Percentiles rank a stretch among this genome's conserved stretches.
Conservation (phyloP, 2,888 invertebrate species). For the Coleophora flavipennella region DNA sequence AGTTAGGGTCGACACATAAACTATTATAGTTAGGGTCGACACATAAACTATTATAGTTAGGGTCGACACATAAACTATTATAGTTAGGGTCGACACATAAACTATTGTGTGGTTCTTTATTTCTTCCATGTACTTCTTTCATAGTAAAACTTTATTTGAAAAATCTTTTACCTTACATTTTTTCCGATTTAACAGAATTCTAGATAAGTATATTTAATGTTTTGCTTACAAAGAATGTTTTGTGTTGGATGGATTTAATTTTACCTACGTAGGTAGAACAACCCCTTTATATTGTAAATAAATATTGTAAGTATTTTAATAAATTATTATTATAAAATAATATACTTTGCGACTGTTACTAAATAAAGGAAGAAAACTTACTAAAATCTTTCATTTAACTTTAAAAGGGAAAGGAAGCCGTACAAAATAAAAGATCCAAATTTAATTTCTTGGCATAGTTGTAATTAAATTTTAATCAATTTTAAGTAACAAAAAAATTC, state of each 20-base stretch:
- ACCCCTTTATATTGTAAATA: slow-evolving; percentile 63
- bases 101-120: too few species aligned
- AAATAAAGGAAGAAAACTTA: slow-evolving; percentile 60
- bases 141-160: too few species aligned
- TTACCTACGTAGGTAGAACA: slow-evolving; percentile 70
- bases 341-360: slow-evolving; percentile 69
- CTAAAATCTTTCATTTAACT: neutral
- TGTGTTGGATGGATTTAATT: slow-evolving; percentile 50
- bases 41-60: too few species aligned
- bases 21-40: too few species aligned
- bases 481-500: slow-evolving; percentile 69
- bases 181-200: slow-evolving; percentile 26
- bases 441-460: slow-evolving; percentile 66
- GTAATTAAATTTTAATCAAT: slow-evolving; percentile 70
- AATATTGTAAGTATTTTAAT: slow-evolving; percentile 56
- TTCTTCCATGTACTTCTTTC: too few species aligned
- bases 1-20: too few species aligned
- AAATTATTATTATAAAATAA: slow-evolving; percentile 30
- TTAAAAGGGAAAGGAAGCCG: neutral
- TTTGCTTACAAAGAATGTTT: slow-evolving; percentile 63
- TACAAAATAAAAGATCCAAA: slow-evolving; percentile 38
- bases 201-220: slow-evolving; percentile 30
- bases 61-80: too few species aligned
- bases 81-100: too few species aligned
- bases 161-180: slow-evolving; percentile 30